These are phyloP conservation scores for Grantiella picta DNA, from an alignment of 2,113 vertebrate species.

Conservation along the genomic window DNA sequence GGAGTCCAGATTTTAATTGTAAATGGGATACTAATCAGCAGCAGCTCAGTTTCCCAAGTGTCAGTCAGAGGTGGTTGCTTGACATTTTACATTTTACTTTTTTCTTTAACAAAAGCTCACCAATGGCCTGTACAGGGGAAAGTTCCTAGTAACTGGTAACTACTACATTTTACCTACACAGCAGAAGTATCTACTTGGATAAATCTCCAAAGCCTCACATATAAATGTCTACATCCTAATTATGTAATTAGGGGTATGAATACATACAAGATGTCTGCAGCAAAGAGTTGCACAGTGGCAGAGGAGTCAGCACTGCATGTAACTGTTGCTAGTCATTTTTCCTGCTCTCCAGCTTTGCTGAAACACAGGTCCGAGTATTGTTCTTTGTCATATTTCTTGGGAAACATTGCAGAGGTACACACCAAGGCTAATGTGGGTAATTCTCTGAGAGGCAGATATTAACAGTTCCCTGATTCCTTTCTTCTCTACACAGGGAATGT, in stretches of 20 bases:
- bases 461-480: not conserved
- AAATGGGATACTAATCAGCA: slow-evolving; percentile 65
- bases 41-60: slow-evolving; percentile 53
- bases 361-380: not conserved
- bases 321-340: not conserved
- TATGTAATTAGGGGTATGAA: not conserved
- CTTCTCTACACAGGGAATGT: not conserved
- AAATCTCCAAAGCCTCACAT: not conserved
- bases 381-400: not conserved
- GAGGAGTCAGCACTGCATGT: not conserved
- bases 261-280: not conserved
- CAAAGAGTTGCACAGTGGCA: not conserved
- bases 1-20: slow-evolving; percentile 71
- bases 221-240: not conserved
- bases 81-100: slow-evolving; percentile 65
- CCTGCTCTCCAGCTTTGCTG: not conserved
- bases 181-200: not conserved
- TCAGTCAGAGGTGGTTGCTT: slow-evolving; percentile 53
- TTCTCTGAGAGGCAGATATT: not conserved
- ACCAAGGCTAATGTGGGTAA: not conserved
- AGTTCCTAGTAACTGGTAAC: not conserved
- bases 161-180: not conserved
- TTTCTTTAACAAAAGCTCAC: slow-evolving; percentile 18
- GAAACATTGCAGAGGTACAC: not conserved
- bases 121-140: slow-evolving; percentile 3